Conservation (phyloP, 2,113 vertebrate genomes). For the Butorides virescens region DNA sequence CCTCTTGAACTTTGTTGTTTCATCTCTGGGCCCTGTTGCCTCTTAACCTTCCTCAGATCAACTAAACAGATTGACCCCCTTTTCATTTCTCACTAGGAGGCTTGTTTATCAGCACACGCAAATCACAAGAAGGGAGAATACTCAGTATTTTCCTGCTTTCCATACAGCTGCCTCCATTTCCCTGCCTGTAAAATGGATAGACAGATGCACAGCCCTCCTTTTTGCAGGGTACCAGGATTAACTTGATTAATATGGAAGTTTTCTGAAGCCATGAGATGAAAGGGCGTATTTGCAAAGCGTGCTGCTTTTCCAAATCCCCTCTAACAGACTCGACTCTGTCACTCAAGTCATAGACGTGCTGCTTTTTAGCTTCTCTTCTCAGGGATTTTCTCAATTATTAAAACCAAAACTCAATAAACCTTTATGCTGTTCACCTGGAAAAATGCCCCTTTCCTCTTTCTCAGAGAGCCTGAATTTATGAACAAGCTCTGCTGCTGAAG, state of each 20-base stretch:
- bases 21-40: neutral
- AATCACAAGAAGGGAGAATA: neutral
- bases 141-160: neutral
- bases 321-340: neutral
- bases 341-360: rapidly evolving
- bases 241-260: neutral
- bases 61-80: neutral
- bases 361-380: neutral
- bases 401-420: neutral
- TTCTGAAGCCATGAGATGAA: neutral
- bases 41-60: neutral
- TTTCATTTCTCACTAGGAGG: neutral
- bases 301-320: neutral
- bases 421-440: neutral
- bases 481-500: neutral
- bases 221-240: neutral
- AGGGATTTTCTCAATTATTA: neutral
- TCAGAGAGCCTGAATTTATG: neutral
- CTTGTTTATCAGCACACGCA: neutral
- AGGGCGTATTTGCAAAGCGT: neutral
- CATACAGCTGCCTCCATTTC: neutral
- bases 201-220: neutral
- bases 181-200: neutral
- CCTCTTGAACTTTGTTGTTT: neutral
- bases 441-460: neutral